A percentile compares a stretch with the other conserved stretches of the same genome.
These are phyloP conservation scores for Agapornis roseicollis DNA, from an alignment of 2,113 vertebrate genomes.

Conservation along the genomic window DNA sequence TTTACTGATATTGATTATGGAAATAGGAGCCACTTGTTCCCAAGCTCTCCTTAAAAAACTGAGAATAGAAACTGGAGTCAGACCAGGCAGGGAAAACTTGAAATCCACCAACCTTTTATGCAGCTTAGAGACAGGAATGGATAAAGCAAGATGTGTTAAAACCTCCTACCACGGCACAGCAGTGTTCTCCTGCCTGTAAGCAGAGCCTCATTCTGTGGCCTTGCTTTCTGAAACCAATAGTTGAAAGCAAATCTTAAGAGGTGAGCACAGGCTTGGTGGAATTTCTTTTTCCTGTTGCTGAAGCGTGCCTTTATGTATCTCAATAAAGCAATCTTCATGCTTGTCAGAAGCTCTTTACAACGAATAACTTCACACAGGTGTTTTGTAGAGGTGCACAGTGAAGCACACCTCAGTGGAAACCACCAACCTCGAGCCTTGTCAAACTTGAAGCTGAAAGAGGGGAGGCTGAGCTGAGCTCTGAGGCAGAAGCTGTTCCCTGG, in stretches of 20 bases:
- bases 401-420: fast-evolving
- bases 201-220: neutral
- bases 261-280: neutral
- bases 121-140: neutral
- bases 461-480: neutral
- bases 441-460: neutral
- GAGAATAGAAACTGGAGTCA: neutral
- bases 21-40: neutral
- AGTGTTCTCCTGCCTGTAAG: neutral
- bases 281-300: neutral
- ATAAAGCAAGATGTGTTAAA: neutral
- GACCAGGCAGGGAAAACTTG: neutral
- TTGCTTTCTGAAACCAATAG: neutral
- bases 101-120: neutral
- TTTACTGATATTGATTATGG: neutral
- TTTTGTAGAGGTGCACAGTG: neutral
- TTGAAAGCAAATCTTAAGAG: neutral
- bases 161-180: neutral
- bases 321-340: neutral
- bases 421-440: fast-evolving
- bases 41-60: neutral
- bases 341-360: neutral
- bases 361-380: neutral
- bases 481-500: neutral
- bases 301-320: neutral